Percentiles rank a stretch among this genome's conserved stretches.
Evolutionary conservation across 2,113 vertebrate genomes (phyloP).

Genomic region (Eonycteris spelaea): DNA sequence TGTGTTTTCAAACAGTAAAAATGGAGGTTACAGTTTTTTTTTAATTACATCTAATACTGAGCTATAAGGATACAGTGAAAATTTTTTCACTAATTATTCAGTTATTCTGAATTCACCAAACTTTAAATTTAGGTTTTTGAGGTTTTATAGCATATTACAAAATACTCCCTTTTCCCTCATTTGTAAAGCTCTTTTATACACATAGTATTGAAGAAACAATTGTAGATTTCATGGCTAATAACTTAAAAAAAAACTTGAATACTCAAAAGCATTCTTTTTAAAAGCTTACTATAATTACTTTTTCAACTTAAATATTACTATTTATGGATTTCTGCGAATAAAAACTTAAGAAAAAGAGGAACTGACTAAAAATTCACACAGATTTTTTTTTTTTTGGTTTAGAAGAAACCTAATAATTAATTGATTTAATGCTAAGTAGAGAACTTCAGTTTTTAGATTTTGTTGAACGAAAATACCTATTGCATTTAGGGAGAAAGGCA

Average conservation of each 20-base stretch:
- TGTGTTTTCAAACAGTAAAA: conserved; percentile 3
- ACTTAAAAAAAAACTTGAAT: background rate
- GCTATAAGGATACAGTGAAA: background rate
- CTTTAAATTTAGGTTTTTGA: background rate
- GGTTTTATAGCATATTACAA: background rate
- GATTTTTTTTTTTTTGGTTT: background rate
- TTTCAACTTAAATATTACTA: background rate
- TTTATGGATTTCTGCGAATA: conserved; percentile 3
- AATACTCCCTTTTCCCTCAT: background rate
- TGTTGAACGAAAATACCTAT: background rate
- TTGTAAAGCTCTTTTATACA: background rate
- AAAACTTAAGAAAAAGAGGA: conserved; percentile 32
- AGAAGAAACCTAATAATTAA: conserved; percentile 30
- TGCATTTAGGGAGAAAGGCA: background rate
- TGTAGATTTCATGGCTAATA: conserved; percentile 27
- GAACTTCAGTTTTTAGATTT: conserved; percentile 19
- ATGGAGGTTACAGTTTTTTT: background rate
- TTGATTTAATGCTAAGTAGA: background rate
- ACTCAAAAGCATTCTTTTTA: background rate
- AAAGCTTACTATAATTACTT: background rate
- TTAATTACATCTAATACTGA: background rate
- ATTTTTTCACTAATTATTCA: background rate
- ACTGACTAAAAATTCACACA: background rate
- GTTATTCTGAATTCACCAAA: conserved; percentile 6
- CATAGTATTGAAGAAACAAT: background rate